Conservation (phyloP, 2,888 invertebrate genomes). For the Papilio elwesi region DNA sequence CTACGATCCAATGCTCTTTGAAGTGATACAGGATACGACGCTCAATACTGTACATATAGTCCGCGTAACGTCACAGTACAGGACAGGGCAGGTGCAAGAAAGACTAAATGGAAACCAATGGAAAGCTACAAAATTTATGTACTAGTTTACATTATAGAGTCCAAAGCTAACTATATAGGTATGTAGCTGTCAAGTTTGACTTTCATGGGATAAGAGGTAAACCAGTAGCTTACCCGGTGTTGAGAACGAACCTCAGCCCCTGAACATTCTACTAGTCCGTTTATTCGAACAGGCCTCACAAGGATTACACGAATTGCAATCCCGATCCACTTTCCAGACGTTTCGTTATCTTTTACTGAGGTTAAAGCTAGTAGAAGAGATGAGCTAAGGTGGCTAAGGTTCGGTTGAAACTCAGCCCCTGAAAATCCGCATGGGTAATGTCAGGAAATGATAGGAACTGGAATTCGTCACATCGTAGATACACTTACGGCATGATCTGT, state of each 20-base stretch:
- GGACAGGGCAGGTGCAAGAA: too few species aligned
- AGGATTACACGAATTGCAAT: too few species aligned
- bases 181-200: not conserved
- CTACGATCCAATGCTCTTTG: not conserved
- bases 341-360: too few species aligned
- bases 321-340: too few species aligned
- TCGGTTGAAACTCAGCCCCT: too few species aligned
- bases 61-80: not conserved
- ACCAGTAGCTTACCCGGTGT: not conserved
- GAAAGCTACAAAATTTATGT: not conserved
- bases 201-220: not conserved
- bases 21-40: not conserved
- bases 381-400: too few species aligned
- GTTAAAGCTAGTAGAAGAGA: too few species aligned
- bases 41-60: not conserved
- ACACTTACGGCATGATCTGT: not conserved
- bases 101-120: slow-evolving; percentile 2
- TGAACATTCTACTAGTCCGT: too few species aligned
- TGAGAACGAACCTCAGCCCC: not conserved
- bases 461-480: too few species aligned
- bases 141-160: not conserved
- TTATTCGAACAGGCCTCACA: too few species aligned
- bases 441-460: too few species aligned
- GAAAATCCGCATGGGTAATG: not conserved
- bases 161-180: slow-evolving; percentile 9